Percentiles rank a stretch among this genome's conserved stretches.
These are phyloP conservation scores for Grammomys dolichurus DNA, from an alignment of 2,113 vertebrate species.

Conservation along the genomic window DNA sequence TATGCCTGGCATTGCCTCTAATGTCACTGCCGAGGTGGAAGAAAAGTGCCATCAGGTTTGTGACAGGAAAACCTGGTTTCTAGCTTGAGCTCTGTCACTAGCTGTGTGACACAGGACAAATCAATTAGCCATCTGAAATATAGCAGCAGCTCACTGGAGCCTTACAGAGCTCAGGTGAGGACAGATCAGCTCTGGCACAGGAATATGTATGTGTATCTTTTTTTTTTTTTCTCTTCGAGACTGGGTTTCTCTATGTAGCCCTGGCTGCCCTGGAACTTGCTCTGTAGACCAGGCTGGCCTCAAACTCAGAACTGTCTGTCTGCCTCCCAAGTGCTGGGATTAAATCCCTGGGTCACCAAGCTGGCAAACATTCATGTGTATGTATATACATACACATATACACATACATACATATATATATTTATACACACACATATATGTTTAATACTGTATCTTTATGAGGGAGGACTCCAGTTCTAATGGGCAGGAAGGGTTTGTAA, in stretches of 20 bases:
- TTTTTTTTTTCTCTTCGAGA: neutral
- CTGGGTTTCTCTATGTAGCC: neutral
- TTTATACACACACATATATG: neutral
- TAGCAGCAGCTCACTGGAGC: neutral
- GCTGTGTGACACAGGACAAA: neutral
- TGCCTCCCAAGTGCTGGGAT: neutral
- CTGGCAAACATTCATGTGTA: neutral
- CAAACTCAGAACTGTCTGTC: neutral
- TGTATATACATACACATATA: no score
- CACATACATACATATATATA: neutral
- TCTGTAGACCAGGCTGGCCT: neutral
- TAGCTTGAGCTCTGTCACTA: neutral
- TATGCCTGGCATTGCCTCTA: slow-evolving; percentile 5
- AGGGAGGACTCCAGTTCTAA: slow-evolving; percentile 68
- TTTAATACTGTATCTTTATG: neutral
- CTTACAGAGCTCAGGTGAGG: neutral
- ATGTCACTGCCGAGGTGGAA: neutral
- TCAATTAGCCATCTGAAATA: slow-evolving; percentile 20
- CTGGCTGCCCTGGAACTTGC: neutral
- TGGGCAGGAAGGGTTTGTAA: slow-evolving; percentile 53
- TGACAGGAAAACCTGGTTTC: slow-evolving; percentile 22
- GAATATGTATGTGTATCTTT: neutral
- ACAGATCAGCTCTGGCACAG: neutral
- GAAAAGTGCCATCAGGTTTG: neutral
- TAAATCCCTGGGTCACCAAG: neutral